Evolutionary conservation across 2,888 invertebrate species (phyloP).

Genomic region (Nudaria mundana): DNA sequence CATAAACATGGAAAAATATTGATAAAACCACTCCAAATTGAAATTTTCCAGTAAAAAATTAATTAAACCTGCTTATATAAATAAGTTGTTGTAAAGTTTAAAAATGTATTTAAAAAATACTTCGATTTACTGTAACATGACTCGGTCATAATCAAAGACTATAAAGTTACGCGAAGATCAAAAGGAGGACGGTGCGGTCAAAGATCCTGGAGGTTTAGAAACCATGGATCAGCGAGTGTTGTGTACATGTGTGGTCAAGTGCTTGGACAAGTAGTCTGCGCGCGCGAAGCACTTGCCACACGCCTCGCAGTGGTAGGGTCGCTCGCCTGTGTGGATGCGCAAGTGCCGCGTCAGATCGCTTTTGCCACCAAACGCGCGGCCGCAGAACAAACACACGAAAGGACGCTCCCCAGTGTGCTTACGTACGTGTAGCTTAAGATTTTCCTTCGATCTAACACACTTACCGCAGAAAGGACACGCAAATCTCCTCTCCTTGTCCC

Average conservation of each 20-base stretch:
- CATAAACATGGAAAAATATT: constrained; percentile 61
- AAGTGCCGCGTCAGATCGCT: constrained; percentile 93
- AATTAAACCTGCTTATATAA: constrained; percentile 71
- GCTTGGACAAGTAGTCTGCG: constrained; percentile 94
- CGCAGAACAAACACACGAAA: constrained; percentile 95
- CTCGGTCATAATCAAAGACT: constrained; percentile 58
- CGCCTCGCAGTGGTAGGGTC: constrained; percentile 95
- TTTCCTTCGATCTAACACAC: constrained; percentile 93
- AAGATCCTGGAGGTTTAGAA: constrained; percentile 4
- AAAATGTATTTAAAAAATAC: constrained; percentile 78
- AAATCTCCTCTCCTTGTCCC: constrained; percentile 88
- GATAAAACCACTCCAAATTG: constrained; percentile 71
- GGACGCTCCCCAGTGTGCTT: constrained; percentile 94
- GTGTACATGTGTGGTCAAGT: constrained; percentile 94
- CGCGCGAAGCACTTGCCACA: constrained; percentile 95
- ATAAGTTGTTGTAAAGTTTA: constrained; percentile 67
- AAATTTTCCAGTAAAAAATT: constrained; percentile 68
- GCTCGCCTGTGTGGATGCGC: constrained; percentile 93
- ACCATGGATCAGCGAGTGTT: constrained; percentile 72
- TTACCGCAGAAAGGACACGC: constrained; percentile 95
- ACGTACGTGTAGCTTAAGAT: constrained; percentile 91
- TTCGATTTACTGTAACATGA: constrained; percentile 69
- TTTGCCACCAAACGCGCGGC: constrained; percentile 93
- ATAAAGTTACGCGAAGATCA: constrained; percentile 35
- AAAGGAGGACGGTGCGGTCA: constrained; percentile 47